These are phyloP conservation scores for Branchinecta sandiegonensis DNA, from an alignment of 2,888 invertebrate species.

Conservation along the genomic window DNA sequence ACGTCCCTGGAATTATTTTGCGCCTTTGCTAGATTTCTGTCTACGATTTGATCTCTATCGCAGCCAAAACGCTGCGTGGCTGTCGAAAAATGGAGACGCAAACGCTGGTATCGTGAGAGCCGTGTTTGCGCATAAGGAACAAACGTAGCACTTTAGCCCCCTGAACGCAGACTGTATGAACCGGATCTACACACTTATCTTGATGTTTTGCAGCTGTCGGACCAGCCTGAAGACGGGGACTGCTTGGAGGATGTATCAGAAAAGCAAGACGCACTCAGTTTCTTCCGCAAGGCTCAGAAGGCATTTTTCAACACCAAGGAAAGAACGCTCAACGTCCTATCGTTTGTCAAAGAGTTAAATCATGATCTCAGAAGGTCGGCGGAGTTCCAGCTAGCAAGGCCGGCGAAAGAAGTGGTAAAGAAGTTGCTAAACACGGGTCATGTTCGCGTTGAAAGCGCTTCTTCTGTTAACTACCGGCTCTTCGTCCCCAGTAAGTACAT, in stretches of 20 bases:
- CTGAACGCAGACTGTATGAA: too few relatives aligned
- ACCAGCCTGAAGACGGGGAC: constrained; percentile 29
- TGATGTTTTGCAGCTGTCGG: background rate
- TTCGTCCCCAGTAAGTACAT: constrained; percentile 34
- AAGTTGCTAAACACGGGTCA: constrained; percentile 35
- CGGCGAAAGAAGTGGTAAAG: constrained; percentile 38
- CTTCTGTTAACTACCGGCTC: constrained; percentile 35
- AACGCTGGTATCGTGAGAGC: too few relatives aligned
- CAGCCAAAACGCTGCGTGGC: too few relatives aligned
- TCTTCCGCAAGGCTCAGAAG: constrained; percentile 63
- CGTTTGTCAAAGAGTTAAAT: constrained; percentile 61
- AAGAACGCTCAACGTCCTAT: constrained; percentile 59
- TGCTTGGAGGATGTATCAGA: constrained; percentile 27
- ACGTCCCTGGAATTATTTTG: too few relatives aligned
- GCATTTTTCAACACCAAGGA: constrained; percentile 50
- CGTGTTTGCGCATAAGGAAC: too few relatives aligned
- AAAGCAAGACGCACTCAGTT: constrained; percentile 44
- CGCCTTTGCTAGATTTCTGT: too few relatives aligned
- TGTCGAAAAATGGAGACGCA: too few relatives aligned
- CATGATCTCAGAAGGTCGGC: constrained; percentile 47
- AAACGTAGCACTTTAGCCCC: too few relatives aligned
- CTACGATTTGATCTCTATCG: too few relatives aligned
- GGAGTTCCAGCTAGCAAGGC: constrained; percentile 34
- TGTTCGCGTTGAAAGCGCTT: constrained; percentile 35
- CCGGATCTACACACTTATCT: too few relatives aligned